Evolutionary conservation across 2,888 invertebrate genomes (phyloP), one percentile per base, ranked within the genome.

Genomic region (Sycophila texana): DNA sequence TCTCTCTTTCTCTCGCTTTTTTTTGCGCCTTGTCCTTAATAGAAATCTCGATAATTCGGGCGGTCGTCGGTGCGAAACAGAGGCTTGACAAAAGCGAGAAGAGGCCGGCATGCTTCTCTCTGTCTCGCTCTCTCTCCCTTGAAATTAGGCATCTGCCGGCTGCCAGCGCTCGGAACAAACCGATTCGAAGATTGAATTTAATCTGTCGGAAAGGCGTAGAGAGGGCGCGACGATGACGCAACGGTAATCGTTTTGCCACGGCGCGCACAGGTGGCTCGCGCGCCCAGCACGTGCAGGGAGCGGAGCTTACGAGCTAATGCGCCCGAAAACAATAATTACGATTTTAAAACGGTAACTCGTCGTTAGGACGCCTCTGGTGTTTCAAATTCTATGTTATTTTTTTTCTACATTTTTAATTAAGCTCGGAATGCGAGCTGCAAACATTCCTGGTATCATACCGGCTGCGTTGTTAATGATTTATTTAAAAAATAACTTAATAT

Each of bases 211-310:
- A 86, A 87, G 83, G 70, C 66, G 73, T 61, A 51, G 55, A 61
- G 65, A 57, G 51, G 63, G 80, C 66, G 77, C 76, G 71, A 51
- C 65, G 71, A 71, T 72, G 79, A 72, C 78, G 82, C 82, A 84
- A 83, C 84, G 82, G 82, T 84, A 86, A 87, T 87, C 87, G 85
- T 74, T 87, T 85, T 83, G 86, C 83, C 81, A 87, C 86, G 86
- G 83, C 83, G 82, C 78, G 84, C 84, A 87, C 88, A 88, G 87
- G 88, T 88, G 88, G 84, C 82, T 61, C 39, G 61, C 26, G 16
- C 4, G 61, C 22, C 18, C 12, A 61, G 39, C 65, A 51, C 70
- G 79, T 49, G 60, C 60, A 71, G 26, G 26, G 26, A 26, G 26
- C 26, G 26, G 26, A 26, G 39, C 39, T 39, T 39, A 39, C 39